Percentiles rank a stretch among this genome's conserved stretches.
phyloP scores from a whole-genome alignment of 2,113 vertebrate species.

The Ranitomeya imitator region DNA sequence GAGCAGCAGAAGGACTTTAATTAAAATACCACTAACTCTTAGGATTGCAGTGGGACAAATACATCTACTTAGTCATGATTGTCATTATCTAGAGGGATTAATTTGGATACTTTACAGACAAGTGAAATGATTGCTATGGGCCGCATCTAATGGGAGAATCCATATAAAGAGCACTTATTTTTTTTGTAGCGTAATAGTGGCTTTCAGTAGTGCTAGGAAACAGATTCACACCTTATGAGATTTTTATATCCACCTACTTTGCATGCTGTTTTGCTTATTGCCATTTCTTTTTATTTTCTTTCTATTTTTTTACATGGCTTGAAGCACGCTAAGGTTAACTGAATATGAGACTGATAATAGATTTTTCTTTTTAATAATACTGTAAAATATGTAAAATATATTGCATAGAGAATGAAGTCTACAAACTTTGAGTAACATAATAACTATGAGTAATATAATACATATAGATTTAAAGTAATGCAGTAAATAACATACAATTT shows the following conservation, averaged over 20 bases:
- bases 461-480: background rate
- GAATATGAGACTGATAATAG: background rate
- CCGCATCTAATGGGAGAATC: conserved; percentile 9
- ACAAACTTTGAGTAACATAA: too few relatives aligned
- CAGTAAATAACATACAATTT: background rate
- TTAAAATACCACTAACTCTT: conserved; percentile 37
- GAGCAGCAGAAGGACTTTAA: conserved; percentile 7
- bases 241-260: background rate
- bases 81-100: conserved; percentile 38
- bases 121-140: conserved; percentile 32
- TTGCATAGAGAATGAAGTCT: too few relatives aligned
- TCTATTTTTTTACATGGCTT: background rate
- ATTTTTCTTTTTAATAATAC: background rate
- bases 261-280: background rate
- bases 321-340: background rate
- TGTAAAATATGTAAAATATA: too few relatives aligned
- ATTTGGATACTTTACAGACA: conserved; percentile 31
- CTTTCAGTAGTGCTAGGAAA: background rate
- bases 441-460: too few relatives aligned
- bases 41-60: conserved; percentile 1
- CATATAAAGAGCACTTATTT: background rate
- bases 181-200: background rate
- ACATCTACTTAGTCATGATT: conserved; percentile 45
- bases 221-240: background rate
- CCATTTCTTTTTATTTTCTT: background rate